A percentile compares a stretch with the other conserved stretches of the same genome.
phyloP scores from a whole-genome alignment of 30 jellyfish, hydroid and myxozoan genomes.

The Pseudorhiza aurosa region DNA sequence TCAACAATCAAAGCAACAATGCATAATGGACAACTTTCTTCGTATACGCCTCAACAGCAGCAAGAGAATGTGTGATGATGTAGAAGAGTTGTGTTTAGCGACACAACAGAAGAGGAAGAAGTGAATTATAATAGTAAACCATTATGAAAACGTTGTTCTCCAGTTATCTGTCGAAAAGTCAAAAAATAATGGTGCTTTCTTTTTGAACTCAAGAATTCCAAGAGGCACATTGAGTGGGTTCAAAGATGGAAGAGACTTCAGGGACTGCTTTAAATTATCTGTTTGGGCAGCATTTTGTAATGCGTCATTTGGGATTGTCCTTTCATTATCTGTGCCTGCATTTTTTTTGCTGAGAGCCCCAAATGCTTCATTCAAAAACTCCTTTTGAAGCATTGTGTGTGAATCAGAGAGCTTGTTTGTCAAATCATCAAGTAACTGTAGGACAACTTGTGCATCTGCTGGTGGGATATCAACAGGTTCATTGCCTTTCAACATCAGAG shows the following conservation, averaged over 20 bases:
- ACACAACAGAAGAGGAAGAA: too few relatives aligned
- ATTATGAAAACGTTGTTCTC: conserved; percentile 29
- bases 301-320: not conserved
- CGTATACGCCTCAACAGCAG: too few relatives aligned
- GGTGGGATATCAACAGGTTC: conserved; percentile 71
- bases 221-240: conserved; percentile 53
- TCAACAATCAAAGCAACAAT: too few relatives aligned
- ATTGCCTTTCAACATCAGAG: conserved; percentile 59
- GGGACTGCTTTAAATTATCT: not conserved
- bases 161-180: conserved; percentile 35
- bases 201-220: conserved; percentile 33
- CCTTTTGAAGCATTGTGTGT: conserved; percentile 67
- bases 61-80: too few relatives aligned
- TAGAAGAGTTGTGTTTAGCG: too few relatives aligned
- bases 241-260: conserved; percentile 17
- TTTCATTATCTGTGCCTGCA: not conserved
- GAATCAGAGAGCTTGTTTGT: conserved; percentile 60
- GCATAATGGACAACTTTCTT: too few relatives aligned
- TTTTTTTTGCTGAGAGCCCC: conserved; percentile 26
- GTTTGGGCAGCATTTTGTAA: not conserved
- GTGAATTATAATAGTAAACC: too few relatives aligned
- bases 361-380: conserved; percentile 62
- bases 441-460: conserved; percentile 64
- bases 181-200: conserved; percentile 20
- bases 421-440: conserved; percentile 61